These are phyloP conservation scores for Callaeas wilsoni DNA, from an alignment of 2,113 vertebrate genomes.

Conservation along the genomic window DNA sequence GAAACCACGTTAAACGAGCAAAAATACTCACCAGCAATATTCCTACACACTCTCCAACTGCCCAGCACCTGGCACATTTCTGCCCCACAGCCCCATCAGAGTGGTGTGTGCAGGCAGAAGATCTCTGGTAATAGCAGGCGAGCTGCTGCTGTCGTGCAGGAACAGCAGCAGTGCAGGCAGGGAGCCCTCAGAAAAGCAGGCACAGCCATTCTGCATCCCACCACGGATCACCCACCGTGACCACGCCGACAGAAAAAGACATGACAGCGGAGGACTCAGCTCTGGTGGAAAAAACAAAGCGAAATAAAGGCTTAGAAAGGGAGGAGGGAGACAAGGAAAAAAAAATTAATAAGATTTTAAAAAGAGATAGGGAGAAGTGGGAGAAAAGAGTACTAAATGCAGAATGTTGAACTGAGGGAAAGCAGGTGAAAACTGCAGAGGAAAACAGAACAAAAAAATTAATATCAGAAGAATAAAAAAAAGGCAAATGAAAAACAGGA, in stretches of 20 bases:
- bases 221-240: fast-evolving
- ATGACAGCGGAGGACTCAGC: neutral
- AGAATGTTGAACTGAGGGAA: neutral
- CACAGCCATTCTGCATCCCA: neutral
- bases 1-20: neutral
- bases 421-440: neutral
- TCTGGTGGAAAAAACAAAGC: neutral
- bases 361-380: neutral
- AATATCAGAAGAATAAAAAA: neutral
- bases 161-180: neutral
- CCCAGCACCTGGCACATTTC: neutral
- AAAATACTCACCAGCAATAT: neutral
- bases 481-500: neutral
- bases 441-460: neutral
- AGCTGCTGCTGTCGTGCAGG: neutral
- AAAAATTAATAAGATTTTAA: neutral
- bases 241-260: neutral
- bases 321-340: neutral
- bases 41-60: neutral
- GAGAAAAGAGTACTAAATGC: neutral
- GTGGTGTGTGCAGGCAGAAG: neutral
- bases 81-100: neutral
- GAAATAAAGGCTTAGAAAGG: neutral
- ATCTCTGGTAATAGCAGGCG: neutral
- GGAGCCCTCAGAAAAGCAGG: neutral